Conservation (phyloP, 2,113 vertebrate genomes). For the Sturnus vulgaris region DNA sequence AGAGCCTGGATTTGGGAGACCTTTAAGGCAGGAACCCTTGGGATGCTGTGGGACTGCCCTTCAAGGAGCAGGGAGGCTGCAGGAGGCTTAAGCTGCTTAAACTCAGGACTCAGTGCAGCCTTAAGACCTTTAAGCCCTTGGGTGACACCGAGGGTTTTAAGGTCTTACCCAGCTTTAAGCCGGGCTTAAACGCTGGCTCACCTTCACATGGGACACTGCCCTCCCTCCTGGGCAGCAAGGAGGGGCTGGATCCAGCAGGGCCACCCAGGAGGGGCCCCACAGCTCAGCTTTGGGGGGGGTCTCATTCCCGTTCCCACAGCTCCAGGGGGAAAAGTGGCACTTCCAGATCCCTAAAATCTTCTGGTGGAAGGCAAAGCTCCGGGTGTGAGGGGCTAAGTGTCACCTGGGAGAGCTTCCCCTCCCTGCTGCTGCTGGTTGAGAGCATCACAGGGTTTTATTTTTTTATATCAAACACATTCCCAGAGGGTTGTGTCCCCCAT, state of each 20-base stretch:
- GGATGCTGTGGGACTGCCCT: neutral
- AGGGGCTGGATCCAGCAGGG: neutral
- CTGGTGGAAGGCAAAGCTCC: neutral
- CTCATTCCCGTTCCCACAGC: accelerated
- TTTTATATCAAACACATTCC: neutral
- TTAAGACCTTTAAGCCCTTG: slow-evolving; percentile 19
- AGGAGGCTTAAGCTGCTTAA: neutral
- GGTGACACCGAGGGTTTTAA: slow-evolving; percentile 41
- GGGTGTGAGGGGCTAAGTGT: neutral
- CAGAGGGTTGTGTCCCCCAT: neutral
- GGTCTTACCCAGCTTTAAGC: slow-evolving; percentile 7
- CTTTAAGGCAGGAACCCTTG: neutral
- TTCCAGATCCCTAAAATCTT: neutral
- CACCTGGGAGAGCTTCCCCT: neutral
- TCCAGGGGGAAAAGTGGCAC: neutral
- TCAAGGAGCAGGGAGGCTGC: neutral
- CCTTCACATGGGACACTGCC: neutral
- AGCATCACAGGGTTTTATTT: neutral
- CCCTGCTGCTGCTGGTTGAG: neutral
- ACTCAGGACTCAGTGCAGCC: neutral
- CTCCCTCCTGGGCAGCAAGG: neutral
- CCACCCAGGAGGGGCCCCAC: accelerated
- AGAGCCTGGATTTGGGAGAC: neutral
- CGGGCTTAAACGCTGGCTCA: neutral
- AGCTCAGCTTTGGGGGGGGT: neutral